phyloP scores from a whole-genome alignment of 2,888 invertebrate genomes.

The Sabatieria punctata region DNA sequence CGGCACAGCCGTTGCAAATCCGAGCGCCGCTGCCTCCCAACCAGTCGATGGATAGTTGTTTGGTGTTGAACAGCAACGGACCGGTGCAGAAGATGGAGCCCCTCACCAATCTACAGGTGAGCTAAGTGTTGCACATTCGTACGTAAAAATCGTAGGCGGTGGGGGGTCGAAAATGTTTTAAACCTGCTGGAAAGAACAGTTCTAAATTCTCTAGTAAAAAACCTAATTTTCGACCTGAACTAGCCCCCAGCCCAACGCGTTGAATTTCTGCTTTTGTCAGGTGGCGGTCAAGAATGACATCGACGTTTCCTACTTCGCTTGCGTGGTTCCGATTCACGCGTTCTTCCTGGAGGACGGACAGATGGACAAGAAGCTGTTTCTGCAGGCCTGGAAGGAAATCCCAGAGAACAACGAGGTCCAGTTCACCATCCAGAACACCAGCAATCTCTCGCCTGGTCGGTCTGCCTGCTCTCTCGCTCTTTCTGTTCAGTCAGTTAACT shows the following conservation, averaged over 20 bases:
- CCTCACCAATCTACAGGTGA: conserved; percentile 75
- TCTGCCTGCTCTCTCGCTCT: neutral
- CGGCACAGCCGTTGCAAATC: conserved; percentile 62
- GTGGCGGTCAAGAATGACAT: conserved; percentile 97
- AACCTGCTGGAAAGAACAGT: too few relatives aligned
- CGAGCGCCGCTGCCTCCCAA: conserved; percentile 49
- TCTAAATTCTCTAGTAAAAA: too few relatives aligned
- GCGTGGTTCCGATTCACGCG: conserved; percentile 73
- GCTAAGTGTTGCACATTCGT: neutral
- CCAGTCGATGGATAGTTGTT: neutral
- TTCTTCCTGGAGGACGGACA: conserved; percentile 90
- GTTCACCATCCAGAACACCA: conserved; percentile 59
- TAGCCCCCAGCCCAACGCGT: too few relatives aligned
- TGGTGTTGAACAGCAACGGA: conserved; percentile 50
- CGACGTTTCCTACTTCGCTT: conserved; percentile 93
- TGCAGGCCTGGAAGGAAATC: conserved; percentile 98
- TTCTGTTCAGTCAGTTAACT: too few relatives aligned
- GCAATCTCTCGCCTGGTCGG: conserved; percentile 25
- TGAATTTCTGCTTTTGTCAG: conserved; percentile 36
- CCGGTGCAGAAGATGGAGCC: conserved; percentile 95
- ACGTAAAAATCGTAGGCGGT: neutral
- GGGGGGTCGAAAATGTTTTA: neutral
- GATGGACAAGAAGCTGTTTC: conserved; percentile 87
- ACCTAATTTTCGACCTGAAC: too few relatives aligned
- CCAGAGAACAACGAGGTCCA: conserved; percentile 94